Conservation (phyloP, 2,797 vertebrate genomes). For the Syngnathus acus region DNA sequence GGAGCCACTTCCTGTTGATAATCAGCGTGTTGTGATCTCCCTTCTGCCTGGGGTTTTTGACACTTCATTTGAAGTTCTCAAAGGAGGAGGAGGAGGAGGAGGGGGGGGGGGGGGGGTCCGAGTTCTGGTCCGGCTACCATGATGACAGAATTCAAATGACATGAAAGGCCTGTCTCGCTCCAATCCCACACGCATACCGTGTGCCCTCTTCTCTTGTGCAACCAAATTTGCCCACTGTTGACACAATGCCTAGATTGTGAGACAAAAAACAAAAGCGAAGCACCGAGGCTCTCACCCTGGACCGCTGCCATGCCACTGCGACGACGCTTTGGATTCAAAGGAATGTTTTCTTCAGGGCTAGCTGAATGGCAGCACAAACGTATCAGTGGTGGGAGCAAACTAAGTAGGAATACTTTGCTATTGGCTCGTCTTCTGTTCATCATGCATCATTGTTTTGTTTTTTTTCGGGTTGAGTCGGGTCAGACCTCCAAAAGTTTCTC, state of each 20-base stretch:
- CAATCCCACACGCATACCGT: background rate
- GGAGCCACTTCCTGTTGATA: conserved; percentile 71
- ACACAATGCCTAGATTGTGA: background rate
- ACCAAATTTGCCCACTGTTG: conserved; percentile 3
- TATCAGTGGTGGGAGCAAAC: too few relatives aligned
- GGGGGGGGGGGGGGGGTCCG: conserved; percentile 24
- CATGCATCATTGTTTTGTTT: conserved; percentile 44
- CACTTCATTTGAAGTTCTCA: conserved; percentile 49
- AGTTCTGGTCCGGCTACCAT: conserved; percentile 36
- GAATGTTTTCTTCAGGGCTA: background rate
- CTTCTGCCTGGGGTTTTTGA: conserved; percentile 50
- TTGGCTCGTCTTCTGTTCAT: too few relatives aligned
- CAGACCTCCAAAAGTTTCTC: conserved; percentile 67
- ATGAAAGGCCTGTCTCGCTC: conserved; percentile 23
- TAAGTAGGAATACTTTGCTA: too few relatives aligned
- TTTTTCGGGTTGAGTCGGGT: conserved; percentile 28
- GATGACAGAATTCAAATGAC: conserved; percentile 30
- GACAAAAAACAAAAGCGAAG: background rate
- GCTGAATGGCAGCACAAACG: too few relatives aligned
- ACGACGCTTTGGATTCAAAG: background rate
- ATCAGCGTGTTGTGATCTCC: conserved; percentile 68
- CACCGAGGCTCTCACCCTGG: background rate
- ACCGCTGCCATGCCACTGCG: background rate
- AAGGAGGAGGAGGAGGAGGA: conserved; percentile 21
- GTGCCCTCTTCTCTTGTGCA: background rate